Evolutionary conservation across 2,888 invertebrate genomes (phyloP).

Genomic region (Steinernema scapterisci): DNA sequence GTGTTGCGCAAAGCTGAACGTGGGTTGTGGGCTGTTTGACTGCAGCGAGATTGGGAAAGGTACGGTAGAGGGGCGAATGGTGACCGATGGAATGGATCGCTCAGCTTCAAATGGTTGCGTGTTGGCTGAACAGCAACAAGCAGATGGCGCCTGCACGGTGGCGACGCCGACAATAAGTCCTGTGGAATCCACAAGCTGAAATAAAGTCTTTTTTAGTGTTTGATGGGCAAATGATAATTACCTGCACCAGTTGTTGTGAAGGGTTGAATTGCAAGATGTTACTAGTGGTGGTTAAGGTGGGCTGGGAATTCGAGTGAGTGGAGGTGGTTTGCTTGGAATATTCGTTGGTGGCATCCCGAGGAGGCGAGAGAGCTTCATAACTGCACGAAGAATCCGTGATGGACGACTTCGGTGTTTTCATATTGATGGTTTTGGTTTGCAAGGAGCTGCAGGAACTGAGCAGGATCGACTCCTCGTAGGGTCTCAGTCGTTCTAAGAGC

Average conservation of each 20-base stretch:
- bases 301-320: not conserved
- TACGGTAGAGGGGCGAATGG: not conserved
- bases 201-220: not conserved
- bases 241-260: conserved; percentile 35
- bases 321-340: not conserved
- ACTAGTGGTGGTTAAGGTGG: not conserved
- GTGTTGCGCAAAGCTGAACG: conserved; percentile 57
- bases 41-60: conserved; percentile 18
- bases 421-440: not conserved
- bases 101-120: not conserved
- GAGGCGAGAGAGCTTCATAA: not conserved
- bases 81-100: not conserved
- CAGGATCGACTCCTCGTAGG: conserved; percentile 68
- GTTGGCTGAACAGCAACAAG: not conserved
- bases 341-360: not conserved
- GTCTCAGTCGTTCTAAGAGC: conserved; percentile 85
- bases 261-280: conserved; percentile 19
- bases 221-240: not conserved
- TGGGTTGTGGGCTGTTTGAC: conserved; percentile 36
- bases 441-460: not conserved
- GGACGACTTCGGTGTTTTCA: not conserved
- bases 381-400: not conserved
- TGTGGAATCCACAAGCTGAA: conserved; percentile 45
- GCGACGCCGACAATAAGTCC: conserved; percentile 46
- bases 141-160: conserved; percentile 34